Base-by-base conservation (phyloP, 2,888 invertebrate species). In the Heliconius ethilla region DNA sequence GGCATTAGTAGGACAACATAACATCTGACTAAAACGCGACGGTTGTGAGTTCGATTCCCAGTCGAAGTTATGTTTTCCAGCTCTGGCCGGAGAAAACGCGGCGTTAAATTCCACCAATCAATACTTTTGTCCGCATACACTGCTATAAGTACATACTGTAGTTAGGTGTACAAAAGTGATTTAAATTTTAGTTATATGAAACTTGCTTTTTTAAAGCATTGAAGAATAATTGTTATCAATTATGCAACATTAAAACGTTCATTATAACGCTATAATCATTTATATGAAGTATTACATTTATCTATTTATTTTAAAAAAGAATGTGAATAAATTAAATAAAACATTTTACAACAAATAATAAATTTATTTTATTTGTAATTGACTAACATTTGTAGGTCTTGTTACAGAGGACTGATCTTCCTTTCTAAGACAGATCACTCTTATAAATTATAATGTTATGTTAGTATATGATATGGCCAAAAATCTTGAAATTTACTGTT, bases 271-370 rank as follows among this genome's bases (percentile, higher is more conserved):
- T 55, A 51, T 55, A 55, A n/a, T 55, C 0, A n/a, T 22, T 55
- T 55, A 55, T 7, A 22, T 55, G 3, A 55, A n/a, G 3, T 55
- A 22, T 59, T 59, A 1, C n/a, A 59, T 10, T 51, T 11, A 59
- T 22, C n/a, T n/a, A 59, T 59, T 59, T 10, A 59, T 3, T 59
- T 59, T 11, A n/a, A 51, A 10, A 59, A n/a, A n/a, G 1, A 59
- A n/a, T 22, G 3, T 59, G 4, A 37, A 65, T 75, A 15, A 70
- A 70, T 76, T 55, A 70, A 81, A 81, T 79, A 81, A 87, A 88
- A 87, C 87, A 87, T 84, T 82, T 84, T 81, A 84, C 84, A 88
- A 90, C 89, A 89, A 87, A 87, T 84, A 83, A 84, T 88, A 85
- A 81, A 77, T 85, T 86, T 86, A 85, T 84, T 83, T 81, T 51